Percentiles rank a stretch among this genome's conserved stretches.
These are phyloP conservation scores for Cacoxenus indagator DNA, from an alignment of 2,888 invertebrate genomes.

Conservation along the genomic window DNA sequence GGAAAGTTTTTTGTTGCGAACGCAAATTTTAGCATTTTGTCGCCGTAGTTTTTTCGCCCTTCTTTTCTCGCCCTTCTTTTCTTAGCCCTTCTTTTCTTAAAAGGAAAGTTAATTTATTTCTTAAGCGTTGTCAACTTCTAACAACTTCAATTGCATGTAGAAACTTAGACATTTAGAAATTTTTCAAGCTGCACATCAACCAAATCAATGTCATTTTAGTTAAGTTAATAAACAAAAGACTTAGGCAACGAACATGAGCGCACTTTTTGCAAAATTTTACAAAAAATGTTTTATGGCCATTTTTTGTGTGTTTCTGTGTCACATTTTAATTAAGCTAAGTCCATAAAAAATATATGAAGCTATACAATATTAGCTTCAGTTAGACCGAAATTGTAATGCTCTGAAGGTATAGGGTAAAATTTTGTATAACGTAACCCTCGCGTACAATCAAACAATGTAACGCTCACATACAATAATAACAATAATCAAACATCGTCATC, in stretches of 20 bases:
- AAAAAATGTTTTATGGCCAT: neutral
- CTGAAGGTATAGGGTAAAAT: too few species aligned
- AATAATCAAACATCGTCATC: too few species aligned
- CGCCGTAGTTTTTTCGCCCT: neutral
- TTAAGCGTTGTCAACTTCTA: conserved; percentile 17
- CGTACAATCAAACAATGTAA: too few species aligned
- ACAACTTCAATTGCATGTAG: conserved; percentile 23
- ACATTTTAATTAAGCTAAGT: neutral
- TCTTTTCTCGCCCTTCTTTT: conserved; percentile 30
- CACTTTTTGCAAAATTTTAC: neutral
- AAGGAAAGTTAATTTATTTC: neutral
- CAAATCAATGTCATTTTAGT: neutral
- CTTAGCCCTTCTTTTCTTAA: conserved; percentile 10
- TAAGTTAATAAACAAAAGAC: conserved; percentile 39
- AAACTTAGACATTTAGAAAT: neutral
- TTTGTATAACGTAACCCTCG: too few species aligned
- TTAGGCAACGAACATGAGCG: conserved; percentile 39
- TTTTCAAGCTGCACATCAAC: neutral
- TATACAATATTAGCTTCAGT: too few species aligned
- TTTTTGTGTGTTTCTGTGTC: neutral
- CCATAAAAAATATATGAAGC: neutral
- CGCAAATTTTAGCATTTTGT: conserved; percentile 37
- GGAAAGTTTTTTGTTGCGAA: conserved; percentile 22
- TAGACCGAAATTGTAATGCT: too few species aligned
- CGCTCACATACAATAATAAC: neutral